Conservation (phyloP, 2,113 vertebrate genomes). For the Thalassarche chlororhynchos region DNA sequence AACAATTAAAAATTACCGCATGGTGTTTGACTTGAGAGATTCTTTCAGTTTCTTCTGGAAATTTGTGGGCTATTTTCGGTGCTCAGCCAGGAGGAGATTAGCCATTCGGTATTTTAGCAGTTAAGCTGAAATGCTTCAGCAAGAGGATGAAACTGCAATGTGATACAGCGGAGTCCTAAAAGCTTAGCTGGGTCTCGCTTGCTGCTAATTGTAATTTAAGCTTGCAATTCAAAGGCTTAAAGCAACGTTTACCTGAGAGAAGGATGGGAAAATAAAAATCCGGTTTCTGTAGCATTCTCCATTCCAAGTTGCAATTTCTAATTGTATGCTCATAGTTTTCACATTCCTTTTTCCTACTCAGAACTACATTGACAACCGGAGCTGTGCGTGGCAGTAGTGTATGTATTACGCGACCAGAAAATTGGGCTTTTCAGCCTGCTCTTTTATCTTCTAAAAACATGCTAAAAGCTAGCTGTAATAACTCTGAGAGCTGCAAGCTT, state of each 20-base stretch:
- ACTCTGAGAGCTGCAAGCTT: neutral
- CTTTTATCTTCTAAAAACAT: neutral
- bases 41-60: neutral
- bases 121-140: neutral
- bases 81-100: neutral
- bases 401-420: neutral
- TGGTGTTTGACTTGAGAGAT: neutral
- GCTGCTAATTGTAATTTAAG: neutral
- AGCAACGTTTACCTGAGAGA: neutral
- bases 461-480: neutral
- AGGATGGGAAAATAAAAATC: neutral
- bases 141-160: neutral
- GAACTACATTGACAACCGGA: neutral
- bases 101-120: neutral
- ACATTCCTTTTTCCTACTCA: neutral
- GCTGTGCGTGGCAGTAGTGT: neutral
- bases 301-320: neutral
- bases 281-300: neutral
- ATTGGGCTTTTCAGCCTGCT: neutral
- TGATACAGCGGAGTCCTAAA: neutral
- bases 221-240: neutral
- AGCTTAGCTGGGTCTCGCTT: neutral
- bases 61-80: neutral
- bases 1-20: neutral
- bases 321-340: neutral